Base-by-base conservation (phyloP, 2,113 vertebrate genomes). In the human (Homo sapiens) region DNA sequence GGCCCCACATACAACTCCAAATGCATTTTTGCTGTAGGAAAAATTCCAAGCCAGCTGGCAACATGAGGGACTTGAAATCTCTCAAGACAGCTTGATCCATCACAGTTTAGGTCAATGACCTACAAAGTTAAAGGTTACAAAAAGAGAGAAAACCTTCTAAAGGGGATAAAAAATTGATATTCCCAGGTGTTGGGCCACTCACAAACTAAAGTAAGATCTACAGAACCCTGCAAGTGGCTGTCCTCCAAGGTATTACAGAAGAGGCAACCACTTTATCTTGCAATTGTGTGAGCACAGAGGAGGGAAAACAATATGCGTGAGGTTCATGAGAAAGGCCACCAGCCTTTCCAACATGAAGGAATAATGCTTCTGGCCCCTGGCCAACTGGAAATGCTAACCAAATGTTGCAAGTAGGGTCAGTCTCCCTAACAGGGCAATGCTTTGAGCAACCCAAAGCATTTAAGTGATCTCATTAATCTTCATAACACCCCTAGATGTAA, bases 81-180 rank as follows among this genome's bases (percentile, higher is more conserved):
- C 96, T 80, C 92, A 48, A 32, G 92, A 90, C 93, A 96, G 84
- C 91, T 85, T 95, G 95, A 97, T 96, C 52, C 61, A 97, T 96
- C 61, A 84, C 76, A 72, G 75, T 84, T 92, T 59, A 61, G 76
- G 95, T 89, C 95, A 92, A 61, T 5, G 52, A 94, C 92, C 95
- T 94, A 73, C 2, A 10, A 94, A 96, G 96, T 61, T 68, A 95
- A 93, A 97, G 94, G 93, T 97, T 96, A 97, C 35, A 50, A 73
- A 96, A 97, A 89, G 93, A 96, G 97, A 98, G 95, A 92, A 94
- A 97, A 93, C 93, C 92, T 96, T 96, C 98, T 90, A 93, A 82
- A 80, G 35, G 92, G 81, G 96, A 96, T 73, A 94, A 92, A 97
- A 93, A 97, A 85, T 82, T n/a, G 89, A 85, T 79, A 88, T 78